Conservation (phyloP, 92 coral and sea anemone genomes). For the Actinostola sp. region DNA sequence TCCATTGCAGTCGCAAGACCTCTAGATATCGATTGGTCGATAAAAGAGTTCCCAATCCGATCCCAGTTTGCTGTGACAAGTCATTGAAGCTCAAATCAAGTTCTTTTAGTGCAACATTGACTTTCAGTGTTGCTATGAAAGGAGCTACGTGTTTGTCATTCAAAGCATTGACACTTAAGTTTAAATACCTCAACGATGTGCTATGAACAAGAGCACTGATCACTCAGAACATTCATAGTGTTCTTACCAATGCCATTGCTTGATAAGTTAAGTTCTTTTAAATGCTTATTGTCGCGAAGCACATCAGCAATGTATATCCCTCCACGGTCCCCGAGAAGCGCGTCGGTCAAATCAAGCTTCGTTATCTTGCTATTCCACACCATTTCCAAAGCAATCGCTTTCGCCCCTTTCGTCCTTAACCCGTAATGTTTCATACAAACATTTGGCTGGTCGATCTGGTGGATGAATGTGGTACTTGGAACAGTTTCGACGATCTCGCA, state of each 20-base stretch:
- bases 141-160: constrained; percentile 9
- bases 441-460: constrained; percentile 21
- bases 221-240: constrained; percentile 25
- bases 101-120: constrained; percentile 15
- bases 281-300: constrained; percentile 15
- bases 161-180: constrained; percentile 17
- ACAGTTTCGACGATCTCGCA: constrained; percentile 2
- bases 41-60: constrained; percentile 7
- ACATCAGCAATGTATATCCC: constrained; percentile 26
- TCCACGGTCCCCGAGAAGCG: constrained; percentile 20
- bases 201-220: background rate
- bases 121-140: constrained; percentile 3
- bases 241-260: constrained; percentile 18
- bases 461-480: constrained; percentile 24
- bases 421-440: constrained; percentile 30
- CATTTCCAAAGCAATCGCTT: constrained; percentile 44
- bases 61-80: constrained; percentile 22
- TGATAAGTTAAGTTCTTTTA: constrained; percentile 9
- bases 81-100: constrained; percentile 24
- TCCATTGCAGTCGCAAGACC: constrained; percentile 26
- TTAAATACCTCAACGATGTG: constrained; percentile 13
- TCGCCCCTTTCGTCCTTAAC: constrained; percentile 12
- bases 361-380: constrained; percentile 26
- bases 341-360: constrained; percentile 22
- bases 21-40: constrained; percentile 15